These are phyloP conservation scores for Digitonthophagus gazella DNA, from an alignment of 2,888 invertebrate genomes.

Conservation along the genomic window DNA sequence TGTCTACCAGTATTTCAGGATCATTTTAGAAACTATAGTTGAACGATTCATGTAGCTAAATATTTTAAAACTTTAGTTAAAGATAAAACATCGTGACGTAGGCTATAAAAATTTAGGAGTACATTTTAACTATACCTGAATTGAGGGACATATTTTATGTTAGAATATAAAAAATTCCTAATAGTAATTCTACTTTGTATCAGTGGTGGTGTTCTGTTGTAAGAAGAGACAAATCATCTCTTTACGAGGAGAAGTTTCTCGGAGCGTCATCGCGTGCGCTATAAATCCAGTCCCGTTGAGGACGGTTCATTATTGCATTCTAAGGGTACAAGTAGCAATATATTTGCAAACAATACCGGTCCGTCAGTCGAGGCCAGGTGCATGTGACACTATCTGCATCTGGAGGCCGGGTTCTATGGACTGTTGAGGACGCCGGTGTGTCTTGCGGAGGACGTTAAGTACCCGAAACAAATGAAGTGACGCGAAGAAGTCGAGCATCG, in stretches of 20 bases:
- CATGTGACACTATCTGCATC: slow-evolving; percentile 31
- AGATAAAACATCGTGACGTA: no score
- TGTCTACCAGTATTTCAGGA: no score
- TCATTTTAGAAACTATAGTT: no score
- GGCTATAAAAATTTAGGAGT: no score
- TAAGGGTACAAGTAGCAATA: slow-evolving; percentile 36
- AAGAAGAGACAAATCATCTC: not conserved
- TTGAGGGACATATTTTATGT: no score
- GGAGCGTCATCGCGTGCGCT: not conserved
- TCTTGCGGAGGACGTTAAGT: slow-evolving; percentile 40
- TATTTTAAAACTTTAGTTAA: no score
- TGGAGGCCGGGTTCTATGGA: not conserved
- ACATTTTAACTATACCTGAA: no score
- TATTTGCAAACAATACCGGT: slow-evolving; percentile 44
- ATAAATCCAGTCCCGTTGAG: not conserved
- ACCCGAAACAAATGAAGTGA: slow-evolving; percentile 41
- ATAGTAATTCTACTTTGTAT: not conserved
- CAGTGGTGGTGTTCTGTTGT: no score
- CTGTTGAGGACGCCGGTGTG: not conserved
- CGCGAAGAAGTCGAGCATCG: slow-evolving; percentile 10
- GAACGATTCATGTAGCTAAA: no score
- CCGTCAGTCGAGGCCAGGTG: slow-evolving; percentile 43
- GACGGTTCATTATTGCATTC: slow-evolving; percentile 12
- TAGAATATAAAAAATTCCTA: no score
- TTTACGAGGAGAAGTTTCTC: not conserved